Evolutionary conservation across 2,797 vertebrate species (phyloP).

Genomic region (Astyanax mexicanus): DNA sequence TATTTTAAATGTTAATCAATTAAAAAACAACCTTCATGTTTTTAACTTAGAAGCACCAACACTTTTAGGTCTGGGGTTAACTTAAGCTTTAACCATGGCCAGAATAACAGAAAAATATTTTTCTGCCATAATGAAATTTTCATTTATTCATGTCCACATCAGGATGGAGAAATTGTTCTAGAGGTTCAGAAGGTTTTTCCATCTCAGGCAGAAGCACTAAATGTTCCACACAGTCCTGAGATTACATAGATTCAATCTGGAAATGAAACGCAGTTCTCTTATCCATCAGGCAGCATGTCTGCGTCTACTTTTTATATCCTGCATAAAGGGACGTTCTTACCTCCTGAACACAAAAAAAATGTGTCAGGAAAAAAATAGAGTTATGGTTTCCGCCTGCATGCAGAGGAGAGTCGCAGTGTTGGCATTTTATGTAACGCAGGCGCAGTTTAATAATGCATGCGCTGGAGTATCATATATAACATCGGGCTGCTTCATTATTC

Average conservation of each 20-base stretch:
- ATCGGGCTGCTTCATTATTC: conserved; percentile 16
- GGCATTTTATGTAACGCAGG: neutral
- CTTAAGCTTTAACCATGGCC: neutral
- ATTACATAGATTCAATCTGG: neutral
- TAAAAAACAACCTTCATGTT: neutral
- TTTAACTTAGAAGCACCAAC: neutral
- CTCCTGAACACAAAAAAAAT: neutral
- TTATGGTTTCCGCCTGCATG: neutral
- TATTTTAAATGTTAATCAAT: neutral
- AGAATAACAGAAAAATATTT: neutral
- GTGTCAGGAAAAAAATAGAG: conserved; percentile 8
- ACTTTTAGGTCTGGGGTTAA: neutral
- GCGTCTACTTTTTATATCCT: neutral
- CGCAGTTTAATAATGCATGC: conserved; percentile 27
- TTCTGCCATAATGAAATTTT: neutral
- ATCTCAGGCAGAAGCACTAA: neutral
- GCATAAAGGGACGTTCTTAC: neutral
- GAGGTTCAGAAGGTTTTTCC: neutral
- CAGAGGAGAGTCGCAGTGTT: neutral
- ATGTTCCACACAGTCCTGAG: neutral
- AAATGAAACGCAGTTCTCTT: neutral
- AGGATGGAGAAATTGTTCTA: neutral
- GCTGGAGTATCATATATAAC: conserved; percentile 4
- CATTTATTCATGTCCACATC: neutral
- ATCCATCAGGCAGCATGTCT: too few species aligned